Base-by-base conservation (phyloP, 1,140 invertebrate species). In the Panulirus ornatus region DNA sequence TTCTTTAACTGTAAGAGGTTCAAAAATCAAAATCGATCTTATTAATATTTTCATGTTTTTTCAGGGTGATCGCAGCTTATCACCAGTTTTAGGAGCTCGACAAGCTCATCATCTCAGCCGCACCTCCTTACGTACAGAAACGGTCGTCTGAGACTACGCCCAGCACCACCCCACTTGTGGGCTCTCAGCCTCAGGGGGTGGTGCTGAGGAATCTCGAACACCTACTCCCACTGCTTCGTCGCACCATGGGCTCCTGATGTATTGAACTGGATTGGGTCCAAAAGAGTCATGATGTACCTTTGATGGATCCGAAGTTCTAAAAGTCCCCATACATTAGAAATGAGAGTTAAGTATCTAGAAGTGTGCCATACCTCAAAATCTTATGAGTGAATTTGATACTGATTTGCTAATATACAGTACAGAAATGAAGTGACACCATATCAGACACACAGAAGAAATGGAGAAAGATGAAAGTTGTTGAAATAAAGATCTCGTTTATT, bases 121-220 rank as follows among this genome's bases (percentile, higher is more conserved):
- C 83, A 89, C 92, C 36, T 92, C 92, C 22, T 84, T 92, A n/a
- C 75, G 92, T 19, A 91, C 86, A 5, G 92, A 92, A 40, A 91
- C 90, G 34, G 92, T 92, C 47, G 92, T 91, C 89, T 92, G 92
- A 92, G 92, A 92, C 51, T 90, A 91, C 90, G 90, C 92, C 71
- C 92, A 91, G 90, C 92, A 92, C 87, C 89, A 84, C 63, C 84
- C 86, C 47, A 63, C 92, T 27, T 87, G 51, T 36, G 83, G 73
- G 70, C 83, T 66, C 0, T 44, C 73, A n/a, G 75, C 81, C 82
- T 79, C 82, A 38, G 88, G 75, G 51, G 75, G 88, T 84, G 83
- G 83, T 90, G 88, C 88, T 84, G 88, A 83, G 51, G 88, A 89
- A 73, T 89, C 88, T 40, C 88, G 88, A 76, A 73, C 88, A 75